Evolutionary conservation across 2,888 invertebrate genomes (phyloP), one percentile per base, ranked within the genome.

Genomic region (Dinocampus coccinellae): DNA sequence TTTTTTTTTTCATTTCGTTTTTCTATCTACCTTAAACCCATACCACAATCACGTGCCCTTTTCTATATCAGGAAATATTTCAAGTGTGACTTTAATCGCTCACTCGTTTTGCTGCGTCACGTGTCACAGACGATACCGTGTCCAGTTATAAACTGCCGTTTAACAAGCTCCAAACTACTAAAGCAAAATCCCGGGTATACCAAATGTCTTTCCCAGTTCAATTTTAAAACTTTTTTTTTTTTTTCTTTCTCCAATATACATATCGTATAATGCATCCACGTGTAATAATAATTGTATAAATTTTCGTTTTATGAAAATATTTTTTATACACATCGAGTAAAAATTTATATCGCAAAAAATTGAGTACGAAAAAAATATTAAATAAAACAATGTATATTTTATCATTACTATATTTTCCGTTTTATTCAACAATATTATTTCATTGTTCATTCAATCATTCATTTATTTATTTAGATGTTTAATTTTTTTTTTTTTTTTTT

Each of bases 21-120:
- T n/a, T n/a, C n/a, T n/a, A n/a, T 39, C 39, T n/a, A 39, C 39
- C 13, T n/a, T 39, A 39, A n/a, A 39, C 13, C 13, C 13, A n/a
- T n/a, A 6, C 39, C 39, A 36, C 11, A 36, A 16, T 16, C 7
- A 6, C 20, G 20, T 20, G 7, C 47, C 16, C 20, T 16, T 16
- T n/a, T 16, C 39, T 13, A n/a, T 57, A 36, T 36, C 22, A 34
- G 70, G 65, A 47, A 63, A 72, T 74, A 68, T 69, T 75, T 75
- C 77, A 69, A 69, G 75, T 70, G 58, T 71, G 75, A 77, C 69
- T 77, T 77, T 73, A 63, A 75, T 71, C 62, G 47, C 47, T 47
- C 72, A 39, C 65, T n/a, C 22, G 42, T 64, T 61, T 61, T 58
- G 74, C 47, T 72, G 73, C 70, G 58, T n/a, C 39, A 16, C 73